Conservation (phyloP, 2,113 vertebrate species). For the Eclectus roratus region DNA sequence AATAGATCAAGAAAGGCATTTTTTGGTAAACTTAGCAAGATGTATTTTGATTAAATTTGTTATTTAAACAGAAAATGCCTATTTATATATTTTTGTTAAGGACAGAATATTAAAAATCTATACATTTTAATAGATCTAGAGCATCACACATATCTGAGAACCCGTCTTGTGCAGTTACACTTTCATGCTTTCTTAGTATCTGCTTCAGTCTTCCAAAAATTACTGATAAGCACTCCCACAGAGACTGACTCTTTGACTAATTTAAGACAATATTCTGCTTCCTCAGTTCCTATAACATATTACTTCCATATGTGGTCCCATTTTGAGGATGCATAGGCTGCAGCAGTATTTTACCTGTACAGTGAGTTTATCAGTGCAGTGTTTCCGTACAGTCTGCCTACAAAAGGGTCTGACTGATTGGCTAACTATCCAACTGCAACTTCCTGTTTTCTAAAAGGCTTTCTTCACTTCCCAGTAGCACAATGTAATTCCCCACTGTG, state of each 20-base stretch:
- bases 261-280: not conserved
- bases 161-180: not conserved
- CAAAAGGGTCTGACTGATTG: not conserved
- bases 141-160: not conserved
- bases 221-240: not conserved
- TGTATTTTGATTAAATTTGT: not conserved
- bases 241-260: not conserved
- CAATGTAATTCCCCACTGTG: not conserved
- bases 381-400: not conserved
- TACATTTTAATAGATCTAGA: not conserved
- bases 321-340: not conserved
- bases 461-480: not conserved
- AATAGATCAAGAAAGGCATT: not conserved
- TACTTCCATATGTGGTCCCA: not conserved
- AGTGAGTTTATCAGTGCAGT: not conserved
- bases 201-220: not conserved
- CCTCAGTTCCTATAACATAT: not conserved
- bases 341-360: not conserved
- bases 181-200: not conserved
- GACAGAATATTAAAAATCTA: not conserved
- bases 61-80: not conserved
- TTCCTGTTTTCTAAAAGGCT: not conserved
- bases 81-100: not conserved
- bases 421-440: not conserved
- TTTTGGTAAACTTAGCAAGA: not conserved